Evolutionary conservation across 1,140 invertebrate genomes (phyloP).

Genomic region (Apis mellifera): Amel_HAv3.1 CM009937.2:8814501-8815000

Average conservation of each 20-base stretch:
- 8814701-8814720: neutral
- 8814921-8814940: slow-evolving; percentile 52
- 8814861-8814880: slow-evolving; percentile 57
- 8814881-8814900: slow-evolving; percentile 60
- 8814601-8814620: slow-evolving; percentile 71
- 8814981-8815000: slow-evolving; percentile 65
- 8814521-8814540: neutral
- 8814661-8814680: neutral
- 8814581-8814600: slow-evolving; percentile 60
- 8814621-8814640: slow-evolving; percentile 74
- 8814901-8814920: slow-evolving; percentile 60
- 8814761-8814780: slow-evolving; percentile 51
- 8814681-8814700: neutral
- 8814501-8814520: too few relatives aligned
- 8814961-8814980: slow-evolving; percentile 49
- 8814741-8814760: neutral
- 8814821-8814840: slow-evolving; percentile 69
- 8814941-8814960: slow-evolving; percentile 6
- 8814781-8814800: slow-evolving; percentile 68
- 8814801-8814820: slow-evolving; percentile 73
- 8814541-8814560: neutral
- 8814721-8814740: neutral
- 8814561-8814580: slow-evolving; percentile 1
- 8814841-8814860: slow-evolving; percentile 57
- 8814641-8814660: slow-evolving; percentile 58